Conservation (phyloP, 2,888 invertebrate species). For the Lydus trimaculatus region DNA sequence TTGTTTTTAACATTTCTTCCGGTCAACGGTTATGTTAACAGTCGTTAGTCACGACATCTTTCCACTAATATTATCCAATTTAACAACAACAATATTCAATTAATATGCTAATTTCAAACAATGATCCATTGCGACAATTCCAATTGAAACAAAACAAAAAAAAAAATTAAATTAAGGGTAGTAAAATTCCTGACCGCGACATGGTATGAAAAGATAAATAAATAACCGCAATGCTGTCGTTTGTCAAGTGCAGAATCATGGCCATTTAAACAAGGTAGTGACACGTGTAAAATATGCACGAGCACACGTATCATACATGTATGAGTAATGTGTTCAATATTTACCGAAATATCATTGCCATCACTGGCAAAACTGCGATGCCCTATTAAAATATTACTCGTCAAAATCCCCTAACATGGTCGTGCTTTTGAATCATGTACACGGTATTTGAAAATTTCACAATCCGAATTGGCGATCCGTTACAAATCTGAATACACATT, state of each 20-base stretch:
- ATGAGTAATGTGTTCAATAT: conserved; percentile 54
- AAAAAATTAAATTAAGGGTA: too few relatives aligned
- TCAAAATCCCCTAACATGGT: conserved; percentile 22
- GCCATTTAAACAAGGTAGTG: conserved; percentile 56
- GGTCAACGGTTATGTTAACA: conserved; percentile 5
- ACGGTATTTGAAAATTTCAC: neutral
- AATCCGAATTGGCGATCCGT: too few relatives aligned
- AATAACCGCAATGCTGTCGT: conserved; percentile 42
- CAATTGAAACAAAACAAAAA: conserved; percentile 11
- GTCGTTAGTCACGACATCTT: neutral
- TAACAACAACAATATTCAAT: neutral
- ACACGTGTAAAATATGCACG: conserved; percentile 56
- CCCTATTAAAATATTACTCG: conserved; percentile 32
- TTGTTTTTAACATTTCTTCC: conserved; percentile 27
- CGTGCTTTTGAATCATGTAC: conserved; percentile 22
- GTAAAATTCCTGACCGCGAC: neutral
- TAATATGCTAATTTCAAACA: neutral
- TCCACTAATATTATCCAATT: neutral
- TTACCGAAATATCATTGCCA: conserved; percentile 45
- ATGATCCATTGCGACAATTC: neutral
- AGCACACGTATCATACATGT: conserved; percentile 52
- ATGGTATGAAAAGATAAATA: conserved; percentile 40
- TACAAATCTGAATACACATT: too few relatives aligned
- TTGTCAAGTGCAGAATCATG: conserved; percentile 54
- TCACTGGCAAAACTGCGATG: conserved; percentile 21